phyloP scores from a whole-genome alignment of 2,113 vertebrate species.

The Corythoichthys haematopterus region DNA sequence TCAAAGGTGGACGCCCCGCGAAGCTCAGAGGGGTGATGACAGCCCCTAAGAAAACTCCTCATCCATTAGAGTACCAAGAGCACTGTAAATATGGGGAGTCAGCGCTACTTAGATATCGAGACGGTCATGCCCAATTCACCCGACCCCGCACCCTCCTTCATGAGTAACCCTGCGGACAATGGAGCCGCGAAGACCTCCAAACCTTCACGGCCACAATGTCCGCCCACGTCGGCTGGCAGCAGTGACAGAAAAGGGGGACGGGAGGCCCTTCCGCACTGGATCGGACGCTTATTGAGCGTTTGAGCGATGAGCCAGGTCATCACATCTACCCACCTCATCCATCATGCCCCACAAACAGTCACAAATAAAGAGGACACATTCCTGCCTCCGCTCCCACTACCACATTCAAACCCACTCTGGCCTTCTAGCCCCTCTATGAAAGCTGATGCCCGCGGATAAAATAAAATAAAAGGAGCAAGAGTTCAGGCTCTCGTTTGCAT shows the following conservation, averaged over 20 bases:
- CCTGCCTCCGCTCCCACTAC: slow-evolving; percentile 68
- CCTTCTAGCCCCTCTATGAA: slow-evolving; percentile 33
- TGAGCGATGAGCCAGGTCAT: slow-evolving; percentile 81
- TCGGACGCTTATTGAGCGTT: slow-evolving; percentile 76
- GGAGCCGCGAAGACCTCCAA: slow-evolving; percentile 50
- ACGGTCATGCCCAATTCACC: slow-evolving; percentile 65
- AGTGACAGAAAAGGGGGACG: slow-evolving; percentile 49
- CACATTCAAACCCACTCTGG: slow-evolving; percentile 62
- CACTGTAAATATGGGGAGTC: slow-evolving; percentile 66
- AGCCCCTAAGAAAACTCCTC: slow-evolving; percentile 63
- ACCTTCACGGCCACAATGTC: slow-evolving; percentile 63
- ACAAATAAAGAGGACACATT: slow-evolving; percentile 72
- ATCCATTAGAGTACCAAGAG: slow-evolving; percentile 70
- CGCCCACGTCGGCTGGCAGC: slow-evolving; percentile 70
- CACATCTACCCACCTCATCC: slow-evolving; percentile 78
- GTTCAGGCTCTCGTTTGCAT: slow-evolving; percentile 62
- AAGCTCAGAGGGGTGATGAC: slow-evolving; percentile 54
- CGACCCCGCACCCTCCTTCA: slow-evolving; percentile 34
- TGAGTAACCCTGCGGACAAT: slow-evolving; percentile 58
- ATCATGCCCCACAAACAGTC: slow-evolving; percentile 75
- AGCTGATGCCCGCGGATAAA: slow-evolving; percentile 52
- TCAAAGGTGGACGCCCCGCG: slow-evolving; percentile 70
- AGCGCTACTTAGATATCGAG: slow-evolving; percentile 52
- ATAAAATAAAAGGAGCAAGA: slow-evolving; percentile 50
- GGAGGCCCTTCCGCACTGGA: slow-evolving; percentile 65